Conservation (phyloP, 1,140 invertebrate species). For the Pseudomyrmex sp. region DNA sequence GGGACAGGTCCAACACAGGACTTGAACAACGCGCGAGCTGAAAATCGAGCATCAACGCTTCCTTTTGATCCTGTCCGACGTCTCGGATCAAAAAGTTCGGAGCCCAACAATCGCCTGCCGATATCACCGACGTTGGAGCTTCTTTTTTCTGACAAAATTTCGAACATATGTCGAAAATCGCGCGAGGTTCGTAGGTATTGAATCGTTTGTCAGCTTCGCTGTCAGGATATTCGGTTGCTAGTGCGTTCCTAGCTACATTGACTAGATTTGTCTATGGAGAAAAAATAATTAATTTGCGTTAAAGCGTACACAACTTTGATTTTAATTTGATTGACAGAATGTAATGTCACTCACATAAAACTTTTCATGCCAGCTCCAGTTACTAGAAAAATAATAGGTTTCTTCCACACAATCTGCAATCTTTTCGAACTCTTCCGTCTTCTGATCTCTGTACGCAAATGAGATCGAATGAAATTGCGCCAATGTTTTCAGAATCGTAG, state of each 20-base stretch:
- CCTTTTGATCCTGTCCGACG: constrained; percentile 77
- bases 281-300: neutral
- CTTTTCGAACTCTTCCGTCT: constrained; percentile 86
- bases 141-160: constrained; percentile 68
- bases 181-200: constrained; percentile 75
- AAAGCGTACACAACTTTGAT: neutral
- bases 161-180: constrained; percentile 74
- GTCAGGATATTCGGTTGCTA: constrained; percentile 87
- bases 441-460: constrained; percentile 88
- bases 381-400: constrained; percentile 87
- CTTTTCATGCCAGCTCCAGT: constrained; percentile 87
- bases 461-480: constrained; percentile 90
- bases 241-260: constrained; percentile 87
- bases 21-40: constrained; percentile 88
- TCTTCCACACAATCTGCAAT: constrained; percentile 82
- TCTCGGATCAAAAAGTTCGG: constrained; percentile 89
- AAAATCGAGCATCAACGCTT: constrained; percentile 89
- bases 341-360: constrained; percentile 84
- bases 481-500: constrained; percentile 86
- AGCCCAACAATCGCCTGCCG: constrained; percentile 90
- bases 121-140: constrained; percentile 85
- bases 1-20: constrained; percentile 87
- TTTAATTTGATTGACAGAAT: neutral
- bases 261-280: constrained; percentile 75
- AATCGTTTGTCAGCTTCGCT: constrained; percentile 86